Base-by-base conservation (phyloP, 1,140 invertebrate species). In the Neelides sp. region DNA sequence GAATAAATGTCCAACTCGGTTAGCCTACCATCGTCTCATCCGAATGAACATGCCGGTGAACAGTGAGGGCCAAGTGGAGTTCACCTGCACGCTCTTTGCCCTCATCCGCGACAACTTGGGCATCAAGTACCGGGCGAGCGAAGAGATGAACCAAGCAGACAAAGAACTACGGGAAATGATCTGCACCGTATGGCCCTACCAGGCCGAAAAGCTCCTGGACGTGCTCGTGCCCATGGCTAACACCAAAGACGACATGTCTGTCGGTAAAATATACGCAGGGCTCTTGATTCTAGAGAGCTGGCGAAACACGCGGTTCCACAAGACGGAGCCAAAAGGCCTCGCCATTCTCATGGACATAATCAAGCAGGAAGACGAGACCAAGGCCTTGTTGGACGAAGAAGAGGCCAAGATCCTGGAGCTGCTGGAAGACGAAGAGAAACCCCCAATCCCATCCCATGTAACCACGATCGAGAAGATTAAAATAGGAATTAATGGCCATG, bases 231-330 rank as follows among this genome's bases (percentile, higher is more conserved):
- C 30, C 8, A 8, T 15, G 15, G 8, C 30, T 10, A 8, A 8
- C 8, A 8, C 30, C 17, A 32, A 8, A 20, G 22, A 24, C 26
- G 47, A 48, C 22, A 17, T 57, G 20, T 54, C 57, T 10, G 46
- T 52, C 0, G 96, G 96, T 63, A 99, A 99, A 74, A 90, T 99
- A 64, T 99, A 99, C 70, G 92, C 87, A 56, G 90, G 90, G 50
- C 76, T 97, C 46, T 75, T 99, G 42, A 95, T 99, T 64, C 72
- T 94, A 55, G 95, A 99, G 70, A 98, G 93, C 71, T 99, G 93
- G 88, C 82, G 83, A 68, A 83, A 85, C 44, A 92, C 87, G 43
- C 77, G 78, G 64, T 91, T 92, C 74, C 85, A 85, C 56, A 82
- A 87, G 67, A 78, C 83, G 63, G 22, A 41, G 67, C 73, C 82